phyloP scores from a whole-genome alignment of 2,797 vertebrate species.

The Tokudaia muenninki region DNA sequence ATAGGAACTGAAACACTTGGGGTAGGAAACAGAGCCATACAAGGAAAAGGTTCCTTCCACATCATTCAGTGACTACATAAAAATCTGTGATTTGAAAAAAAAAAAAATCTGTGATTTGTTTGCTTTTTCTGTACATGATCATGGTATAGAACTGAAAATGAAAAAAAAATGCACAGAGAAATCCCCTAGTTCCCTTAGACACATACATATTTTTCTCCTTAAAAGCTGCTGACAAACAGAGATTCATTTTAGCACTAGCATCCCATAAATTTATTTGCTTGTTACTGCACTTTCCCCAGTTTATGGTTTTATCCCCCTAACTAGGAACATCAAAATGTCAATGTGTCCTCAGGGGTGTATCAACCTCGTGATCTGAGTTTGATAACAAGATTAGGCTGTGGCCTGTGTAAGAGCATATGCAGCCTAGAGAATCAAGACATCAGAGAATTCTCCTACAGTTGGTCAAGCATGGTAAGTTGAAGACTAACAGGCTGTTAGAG shows the following conservation, averaged over 20 bases:
- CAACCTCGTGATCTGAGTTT: conserved; percentile 79
- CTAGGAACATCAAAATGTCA: conserved; percentile 87
- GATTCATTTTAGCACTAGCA: conserved; percentile 75
- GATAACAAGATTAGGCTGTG: conserved; percentile 78
- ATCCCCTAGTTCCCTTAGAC: conserved; percentile 6
- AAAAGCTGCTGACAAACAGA: conserved; percentile 63
- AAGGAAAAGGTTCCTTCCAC: neutral
- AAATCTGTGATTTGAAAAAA: neutral
- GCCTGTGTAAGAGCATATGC: conserved; percentile 39
- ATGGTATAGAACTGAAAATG: neutral
- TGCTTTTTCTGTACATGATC: neutral
- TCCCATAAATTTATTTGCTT: conserved; percentile 84
- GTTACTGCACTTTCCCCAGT: conserved; percentile 84
- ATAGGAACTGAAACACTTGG: neutral
- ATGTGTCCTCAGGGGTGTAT: conserved; percentile 86
- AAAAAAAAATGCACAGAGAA: conserved; percentile 10
- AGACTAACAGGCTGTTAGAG: neutral
- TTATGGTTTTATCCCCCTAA: conserved; percentile 84
- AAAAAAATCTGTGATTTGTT: neutral
- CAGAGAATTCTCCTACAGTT: neutral
- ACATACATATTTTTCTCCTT: conserved; percentile 72
- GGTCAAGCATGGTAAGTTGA: neutral
- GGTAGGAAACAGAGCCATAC: neutral
- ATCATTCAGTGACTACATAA: neutral
- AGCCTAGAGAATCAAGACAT: neutral